Evolutionary conservation across 2,113 vertebrate genomes (phyloP), one percentile per base, ranked within the genome.

Genomic region (Dipodomys stephensi): DNA sequence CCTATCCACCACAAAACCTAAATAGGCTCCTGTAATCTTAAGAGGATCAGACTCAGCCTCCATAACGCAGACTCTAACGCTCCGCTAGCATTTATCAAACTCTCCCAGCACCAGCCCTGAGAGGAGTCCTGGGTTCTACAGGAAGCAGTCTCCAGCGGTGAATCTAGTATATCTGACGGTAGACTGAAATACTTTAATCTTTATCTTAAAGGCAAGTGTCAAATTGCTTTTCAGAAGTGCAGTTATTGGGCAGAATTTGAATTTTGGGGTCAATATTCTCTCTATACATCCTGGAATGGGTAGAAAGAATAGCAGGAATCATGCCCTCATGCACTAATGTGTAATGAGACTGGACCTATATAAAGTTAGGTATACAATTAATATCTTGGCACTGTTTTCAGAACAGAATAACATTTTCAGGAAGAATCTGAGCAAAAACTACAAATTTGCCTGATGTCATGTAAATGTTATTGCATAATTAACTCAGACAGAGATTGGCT

Each of bases 401-500:
- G 90, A 92, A 62, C 35, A n/a, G 44, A 82, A 82, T 39, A 79
- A 92, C 89, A 92, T 93, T 93, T 94, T 92, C 53, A 91, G 76
- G 67, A 96, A 87, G 86, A 83, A 20, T 83, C 60, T 79, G 67
- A 92, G 84, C 73, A 95, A 87, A 87, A 90, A 82, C 44, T 77
- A 74, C 78, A 89, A 97, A 94, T 97, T 97, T 94, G 69, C 80
- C 86, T 96, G 83, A 82, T 95, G 97, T 74, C 64, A 74, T 90
- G 81, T 97, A 98, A 97, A 97, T 95, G 92, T 73, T 97, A 97
- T 96, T 96, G 90, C 80, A 93, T 88, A 96, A 97, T 95, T 97
- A 98, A 93, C 69, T 88, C 30, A 92, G 83, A 95, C 86, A 74
- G 78, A 83, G 95, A 97, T 97, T 91, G 94, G 95, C 76, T 88